Base-by-base conservation (phyloP, 2,888 invertebrate species). In the Gastracanthus pulcherrimus region DNA sequence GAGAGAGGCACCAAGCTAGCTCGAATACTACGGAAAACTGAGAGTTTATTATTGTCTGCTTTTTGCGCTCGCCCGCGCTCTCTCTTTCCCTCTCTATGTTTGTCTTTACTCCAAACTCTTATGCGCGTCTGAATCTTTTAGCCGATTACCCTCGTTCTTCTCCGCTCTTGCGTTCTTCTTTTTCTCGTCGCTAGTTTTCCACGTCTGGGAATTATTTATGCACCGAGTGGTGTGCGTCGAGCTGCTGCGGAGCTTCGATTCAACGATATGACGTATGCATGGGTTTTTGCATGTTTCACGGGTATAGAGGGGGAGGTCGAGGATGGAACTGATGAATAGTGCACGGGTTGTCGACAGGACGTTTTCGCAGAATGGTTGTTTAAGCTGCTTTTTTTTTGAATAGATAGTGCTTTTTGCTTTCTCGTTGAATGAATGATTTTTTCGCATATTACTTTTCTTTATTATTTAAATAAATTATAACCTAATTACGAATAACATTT, bases 31-130 rank as follows among this genome's bases (percentile, higher is more conserved):
- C 51, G 41, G 48, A 77, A 71, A 51, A 75, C 74, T 55, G 69
- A 31, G 67, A 69, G 69, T 80, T 80, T 80, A 80, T 70, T 70
- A 64, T 70, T 60, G 26, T 66, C n/a, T 51, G 26, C 36, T 34
- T 4, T 76, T 66, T 58, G 6, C 38, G 1, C 5, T 41, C 41
- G n/a, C n/a, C n/a, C n/a, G n/a, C n/a, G n/a, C 23, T 55, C 9
- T 58, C 38, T 71, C 5, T 70, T 23, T 55, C 36, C 1, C 38
- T 55, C n/a, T 3, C n/a, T 36, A 11, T 13, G 9, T 58, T 60
- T 62, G 60, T 66, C 34, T 29, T 55, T 41, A 31, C 34, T 48
- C 64, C 2, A n/a, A 11, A 26, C n/a, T 13, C 26, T 38, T 13
- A 31, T 16, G n/a, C 55, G 31, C 16, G 26, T 51, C 23, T 70